Evolutionary conservation across 2,797 vertebrate species (phyloP).

Genomic region (Ispidina picta): DNA sequence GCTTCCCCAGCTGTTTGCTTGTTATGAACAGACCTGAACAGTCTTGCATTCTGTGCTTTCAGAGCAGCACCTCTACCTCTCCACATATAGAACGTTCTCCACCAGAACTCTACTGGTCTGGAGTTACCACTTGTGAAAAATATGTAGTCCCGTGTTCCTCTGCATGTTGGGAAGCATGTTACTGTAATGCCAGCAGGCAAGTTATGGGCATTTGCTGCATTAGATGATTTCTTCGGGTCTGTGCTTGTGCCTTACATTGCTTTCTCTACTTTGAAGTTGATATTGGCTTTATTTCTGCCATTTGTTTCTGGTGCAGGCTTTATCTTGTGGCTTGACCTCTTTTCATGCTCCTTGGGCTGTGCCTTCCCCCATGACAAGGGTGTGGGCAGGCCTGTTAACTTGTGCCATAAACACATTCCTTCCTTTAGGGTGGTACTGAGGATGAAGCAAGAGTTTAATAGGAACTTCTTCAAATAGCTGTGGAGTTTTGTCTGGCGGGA

Average conservation of each 20-base stretch:
- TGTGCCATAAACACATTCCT: slow-evolving; percentile 67
- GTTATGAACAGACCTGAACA: background rate
- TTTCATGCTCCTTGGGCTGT: slow-evolving; percentile 40
- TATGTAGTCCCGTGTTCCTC: rapidly evolving
- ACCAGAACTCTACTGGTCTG: background rate
- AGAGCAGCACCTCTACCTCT: background rate
- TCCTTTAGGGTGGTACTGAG: slow-evolving; percentile 52
- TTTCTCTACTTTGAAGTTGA: background rate
- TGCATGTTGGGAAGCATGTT: background rate
- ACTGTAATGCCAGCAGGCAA: background rate
- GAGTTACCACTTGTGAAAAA: background rate
- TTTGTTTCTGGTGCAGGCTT: slow-evolving; percentile 14
- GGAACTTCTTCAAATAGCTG: slow-evolving; percentile 58
- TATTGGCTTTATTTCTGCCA: background rate
- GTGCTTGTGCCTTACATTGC: background rate
- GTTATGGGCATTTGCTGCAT: background rate
- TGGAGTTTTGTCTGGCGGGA: slow-evolving; percentile 17
- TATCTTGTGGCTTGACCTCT: slow-evolving; percentile 49
- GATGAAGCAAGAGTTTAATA: slow-evolving; percentile 64
- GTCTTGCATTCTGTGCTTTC: background rate
- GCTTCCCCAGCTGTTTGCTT: background rate
- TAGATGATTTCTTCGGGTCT: background rate
- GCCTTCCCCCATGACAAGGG: slow-evolving; percentile 50
- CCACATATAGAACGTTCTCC: rapidly evolving
- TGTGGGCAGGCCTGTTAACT: slow-evolving; percentile 54